phyloP scores from a whole-genome alignment of 2,797 vertebrate genomes.

The Lateolabrax maculatus region DNA sequence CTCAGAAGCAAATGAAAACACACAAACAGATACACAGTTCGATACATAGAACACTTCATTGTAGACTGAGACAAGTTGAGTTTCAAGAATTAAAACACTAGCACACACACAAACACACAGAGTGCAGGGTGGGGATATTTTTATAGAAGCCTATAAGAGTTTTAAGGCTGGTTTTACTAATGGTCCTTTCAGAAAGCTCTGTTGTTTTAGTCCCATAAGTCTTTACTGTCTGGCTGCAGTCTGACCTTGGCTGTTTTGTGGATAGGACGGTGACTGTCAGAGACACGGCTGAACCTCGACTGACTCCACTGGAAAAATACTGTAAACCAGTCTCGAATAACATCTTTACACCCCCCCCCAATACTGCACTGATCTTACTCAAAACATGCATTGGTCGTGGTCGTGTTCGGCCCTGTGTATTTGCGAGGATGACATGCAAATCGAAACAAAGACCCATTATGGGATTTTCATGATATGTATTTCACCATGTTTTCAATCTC shows the following conservation, averaged over 20 bases:
- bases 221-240: slow-evolving; percentile 53
- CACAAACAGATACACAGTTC: not conserved
- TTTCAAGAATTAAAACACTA: slow-evolving; percentile 4
- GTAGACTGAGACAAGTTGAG: not conserved
- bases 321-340: slow-evolving; percentile 18
- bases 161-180: slow-evolving; percentile 67
- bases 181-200: slow-evolving; percentile 56
- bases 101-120: slow-evolving; percentile 17
- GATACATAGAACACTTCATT: not conserved
- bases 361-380: not conserved
- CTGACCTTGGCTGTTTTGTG: slow-evolving; percentile 60
- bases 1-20: not conserved
- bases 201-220: slow-evolving; percentile 60
- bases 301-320: slow-evolving; percentile 28
- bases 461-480: not conserved
- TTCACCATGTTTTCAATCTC: not conserved
- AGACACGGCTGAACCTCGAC: not conserved
- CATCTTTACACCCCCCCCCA: not conserved
- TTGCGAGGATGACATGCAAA: not conserved
- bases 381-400: not conserved
- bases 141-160: slow-evolving; percentile 57
- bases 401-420: not conserved
- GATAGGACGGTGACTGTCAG: slow-evolving; percentile 31
- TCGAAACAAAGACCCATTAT: not conserved
- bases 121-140: slow-evolving; percentile 44